Percentiles rank a stretch among this genome's conserved stretches.
phyloP scores from a whole-genome alignment of 1,140 invertebrate species.

The Leptinotarsa defecta region DNA sequence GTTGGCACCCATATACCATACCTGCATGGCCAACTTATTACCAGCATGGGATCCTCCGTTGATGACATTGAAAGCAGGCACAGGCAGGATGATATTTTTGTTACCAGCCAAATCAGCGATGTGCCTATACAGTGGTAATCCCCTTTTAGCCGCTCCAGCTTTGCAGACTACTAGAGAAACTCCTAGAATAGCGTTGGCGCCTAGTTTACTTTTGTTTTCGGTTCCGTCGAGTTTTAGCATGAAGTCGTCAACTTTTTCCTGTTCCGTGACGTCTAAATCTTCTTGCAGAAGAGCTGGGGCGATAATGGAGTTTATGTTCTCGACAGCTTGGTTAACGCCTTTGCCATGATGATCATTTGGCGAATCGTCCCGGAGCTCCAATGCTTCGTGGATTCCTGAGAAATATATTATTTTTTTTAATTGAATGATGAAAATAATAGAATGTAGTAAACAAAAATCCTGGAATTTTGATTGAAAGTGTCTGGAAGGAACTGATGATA shows the following conservation, averaged over 20 bases:
- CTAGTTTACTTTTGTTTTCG: slow-evolving; percentile 93
- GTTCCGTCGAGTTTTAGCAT: slow-evolving; percentile 94
- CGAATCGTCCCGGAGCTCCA: slow-evolving; percentile 93
- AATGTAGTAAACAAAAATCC: background rate
- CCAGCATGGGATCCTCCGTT: slow-evolving; percentile 99
- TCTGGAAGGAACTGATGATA: too few relatives aligned
- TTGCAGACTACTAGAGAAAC: slow-evolving; percentile 97
- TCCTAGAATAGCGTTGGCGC: slow-evolving; percentile 95
- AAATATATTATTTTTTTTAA: background rate
- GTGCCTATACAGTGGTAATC: slow-evolving; percentile 84
- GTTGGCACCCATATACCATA: slow-evolving; percentile 71
- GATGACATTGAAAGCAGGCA: slow-evolving; percentile 98
- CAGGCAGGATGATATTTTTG: slow-evolving; percentile 87
- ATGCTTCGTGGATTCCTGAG: slow-evolving; percentile 85
- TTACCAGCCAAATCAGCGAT: slow-evolving; percentile 94
- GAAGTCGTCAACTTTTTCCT: slow-evolving; percentile 92
- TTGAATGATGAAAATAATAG: slow-evolving; percentile 1
- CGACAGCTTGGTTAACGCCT: slow-evolving; percentile 90
- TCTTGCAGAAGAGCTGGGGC: slow-evolving; percentile 83
- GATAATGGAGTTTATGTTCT: slow-evolving; percentile 88
- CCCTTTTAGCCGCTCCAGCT: slow-evolving; percentile 94
- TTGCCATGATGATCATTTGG: slow-evolving; percentile 93
- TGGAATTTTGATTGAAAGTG: too few relatives aligned
- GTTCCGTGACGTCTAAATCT: slow-evolving; percentile 85
- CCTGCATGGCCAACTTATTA: slow-evolving; percentile 98